Base-by-base conservation (phyloP, 2,797 vertebrate genomes). In the Halcyon smyrnensis region DNA sequence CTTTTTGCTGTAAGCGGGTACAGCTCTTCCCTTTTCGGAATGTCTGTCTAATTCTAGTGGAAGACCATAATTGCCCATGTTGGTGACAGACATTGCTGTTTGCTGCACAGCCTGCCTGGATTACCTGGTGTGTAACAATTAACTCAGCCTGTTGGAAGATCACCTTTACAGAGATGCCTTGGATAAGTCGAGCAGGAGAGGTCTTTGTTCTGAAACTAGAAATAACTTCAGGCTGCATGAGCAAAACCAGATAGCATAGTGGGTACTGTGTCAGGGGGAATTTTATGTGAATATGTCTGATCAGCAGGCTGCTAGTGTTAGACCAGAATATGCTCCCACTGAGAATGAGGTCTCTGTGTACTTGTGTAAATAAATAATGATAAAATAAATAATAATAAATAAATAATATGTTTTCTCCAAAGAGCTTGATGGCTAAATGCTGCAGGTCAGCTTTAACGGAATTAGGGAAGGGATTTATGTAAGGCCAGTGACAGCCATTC, bases 301-400 rank as follows among this genome's bases (percentile, higher is more conserved):
- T 60, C 73, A 88, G 85, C 57, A 53, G 78, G 76, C 75, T 30
- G 14, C 12, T 64, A 45, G 54, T 37, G 39, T 87, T 71, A 60
- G 62, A 89, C 70, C 63, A 84, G 37, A 41, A 17, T 45, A 37
- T 19, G 19, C 15, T 95, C 54, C 63, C 50, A 34, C 50, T 57
- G 59, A 65, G 63, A 87, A 37, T 0, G 1, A 36, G 41, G 36
- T 64, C 48, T 50, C 48, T 59, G 12, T 51, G 21, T 57, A 32
- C 70, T 64, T 71, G 32, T 62, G 36, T 81, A 84, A 96, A 94
- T 93, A 96, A 90, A 84, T 90, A 50, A 84, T 48, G 46, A 23
- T 48, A 48, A 48, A 48, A 48, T 48, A 48, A 48, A 24, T 24
- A 90, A 86, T 90, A 50, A 81, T 81, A 84, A 96, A 94, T 93